Evolutionary conservation across 2,797 vertebrate genomes (phyloP).

Genomic region (Dendrocincla tyrannina): DNA sequence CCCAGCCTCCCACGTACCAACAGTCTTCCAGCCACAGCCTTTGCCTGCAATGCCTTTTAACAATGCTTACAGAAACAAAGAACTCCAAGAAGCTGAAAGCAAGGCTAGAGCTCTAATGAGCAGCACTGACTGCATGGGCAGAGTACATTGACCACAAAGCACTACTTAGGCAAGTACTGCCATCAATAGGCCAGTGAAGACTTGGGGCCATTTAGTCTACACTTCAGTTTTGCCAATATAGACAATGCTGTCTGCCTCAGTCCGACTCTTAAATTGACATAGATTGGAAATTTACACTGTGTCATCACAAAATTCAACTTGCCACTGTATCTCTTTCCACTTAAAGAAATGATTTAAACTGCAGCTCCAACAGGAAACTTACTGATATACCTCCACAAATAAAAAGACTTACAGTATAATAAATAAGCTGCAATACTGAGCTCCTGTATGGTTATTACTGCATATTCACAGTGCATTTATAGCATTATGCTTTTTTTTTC

Average conservation of each 20-base stretch:
- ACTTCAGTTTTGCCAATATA: neutral
- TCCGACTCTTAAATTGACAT: neutral
- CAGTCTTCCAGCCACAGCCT: neutral
- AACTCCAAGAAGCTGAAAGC: neutral
- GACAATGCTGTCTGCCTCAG: neutral
- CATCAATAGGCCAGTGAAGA: neutral
- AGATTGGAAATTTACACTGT: neutral
- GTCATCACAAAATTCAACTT: neutral
- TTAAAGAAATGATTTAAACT: neutral
- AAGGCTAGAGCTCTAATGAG: neutral
- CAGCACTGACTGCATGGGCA: neutral
- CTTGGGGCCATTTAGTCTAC: neutral
- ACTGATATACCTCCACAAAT: neutral
- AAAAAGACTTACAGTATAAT: neutral
- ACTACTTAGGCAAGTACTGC: neutral
- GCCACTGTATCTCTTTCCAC: neutral
- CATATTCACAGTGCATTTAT: neutral
- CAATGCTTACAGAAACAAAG: neutral
- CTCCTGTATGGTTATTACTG: neutral
- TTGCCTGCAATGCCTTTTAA: neutral
- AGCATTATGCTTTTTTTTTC: neutral
- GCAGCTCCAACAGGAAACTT: neutral
- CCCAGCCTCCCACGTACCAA: neutral
- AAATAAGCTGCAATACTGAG: neutral
- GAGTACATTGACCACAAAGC: neutral